Percentiles rank a stretch among this genome's conserved stretches.
These are phyloP conservation scores for Cryptops parisi DNA, from an alignment of 2,888 invertebrate genomes.

Conservation along the genomic window DNA sequence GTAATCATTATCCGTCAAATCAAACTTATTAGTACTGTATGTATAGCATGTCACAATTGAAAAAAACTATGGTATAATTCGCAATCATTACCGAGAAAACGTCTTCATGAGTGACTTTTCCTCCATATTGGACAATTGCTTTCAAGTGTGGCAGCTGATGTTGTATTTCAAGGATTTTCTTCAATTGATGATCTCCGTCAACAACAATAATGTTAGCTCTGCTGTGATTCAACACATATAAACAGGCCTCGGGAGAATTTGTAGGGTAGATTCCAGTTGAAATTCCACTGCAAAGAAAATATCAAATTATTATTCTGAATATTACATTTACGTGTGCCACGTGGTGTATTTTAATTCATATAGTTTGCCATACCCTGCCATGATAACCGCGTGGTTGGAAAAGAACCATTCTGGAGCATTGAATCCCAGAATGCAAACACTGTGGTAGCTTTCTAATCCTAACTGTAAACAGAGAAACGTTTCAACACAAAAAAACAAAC, in stretches of 20 bases:
- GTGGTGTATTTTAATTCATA: no score
- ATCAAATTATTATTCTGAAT: neutral
- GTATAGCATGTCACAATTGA: no score
- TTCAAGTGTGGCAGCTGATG: constrained; percentile 23
- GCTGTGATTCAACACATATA: constrained; percentile 56
- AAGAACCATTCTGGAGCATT: constrained; percentile 84
- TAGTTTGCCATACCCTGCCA: constrained; percentile 51
- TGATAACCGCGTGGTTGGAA: constrained; percentile 69
- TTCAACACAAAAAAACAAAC: no score
- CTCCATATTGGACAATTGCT: constrained; percentile 31
- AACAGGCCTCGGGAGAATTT: constrained; percentile 72
- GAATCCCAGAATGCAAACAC: constrained; percentile 81
- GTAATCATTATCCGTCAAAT: no score
- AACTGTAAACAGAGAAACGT: constrained; percentile 54
- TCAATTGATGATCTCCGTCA: constrained; percentile 38
- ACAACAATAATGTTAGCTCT: constrained; percentile 75
- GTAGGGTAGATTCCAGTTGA: constrained; percentile 83
- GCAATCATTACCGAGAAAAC: constrained; percentile 17
- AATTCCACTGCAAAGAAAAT: constrained; percentile 45
- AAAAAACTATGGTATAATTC: no score
- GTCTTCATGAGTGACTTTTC: constrained; percentile 14
- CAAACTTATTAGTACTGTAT: no score
- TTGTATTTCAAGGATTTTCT: constrained; percentile 26
- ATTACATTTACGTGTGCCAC: no score
- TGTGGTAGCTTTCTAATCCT: constrained; percentile 60